These are phyloP conservation scores for Astur gentilis DNA, from an alignment of 2,113 vertebrate species.

Conservation along the genomic window DNA sequence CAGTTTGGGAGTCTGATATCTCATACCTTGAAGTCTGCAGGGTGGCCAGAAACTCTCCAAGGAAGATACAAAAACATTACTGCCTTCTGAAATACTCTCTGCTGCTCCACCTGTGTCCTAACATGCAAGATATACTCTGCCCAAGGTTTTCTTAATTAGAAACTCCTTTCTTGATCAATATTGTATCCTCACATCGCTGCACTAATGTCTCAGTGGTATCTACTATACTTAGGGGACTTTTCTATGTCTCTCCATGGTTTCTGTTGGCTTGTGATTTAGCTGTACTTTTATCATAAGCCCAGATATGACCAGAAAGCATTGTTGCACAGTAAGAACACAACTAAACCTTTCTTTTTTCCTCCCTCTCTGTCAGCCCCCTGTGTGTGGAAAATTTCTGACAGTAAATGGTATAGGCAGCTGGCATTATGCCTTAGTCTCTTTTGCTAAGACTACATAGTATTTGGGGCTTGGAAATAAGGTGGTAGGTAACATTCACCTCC, in stretches of 20 bases:
- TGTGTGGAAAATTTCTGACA: not conserved
- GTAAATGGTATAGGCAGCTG: not conserved
- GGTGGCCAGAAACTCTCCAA: not conserved
- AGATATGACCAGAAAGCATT: not conserved
- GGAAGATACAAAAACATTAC: not conserved
- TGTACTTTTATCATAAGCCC: not conserved
- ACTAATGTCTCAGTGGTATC: not conserved
- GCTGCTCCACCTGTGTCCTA: not conserved
- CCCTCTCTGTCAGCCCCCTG: not conserved
- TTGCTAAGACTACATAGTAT: rapidly evolving
- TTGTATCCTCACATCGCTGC: not conserved
- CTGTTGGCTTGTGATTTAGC: not conserved
- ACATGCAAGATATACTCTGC: not conserved
- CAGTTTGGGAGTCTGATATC: not conserved
- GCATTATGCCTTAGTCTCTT: not conserved
- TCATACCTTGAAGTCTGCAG: not conserved
- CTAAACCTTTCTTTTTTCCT: not conserved
- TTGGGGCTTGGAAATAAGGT: not conserved
- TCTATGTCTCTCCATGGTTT: not conserved
- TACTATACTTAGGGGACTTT: not conserved
- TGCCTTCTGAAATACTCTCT: not conserved
- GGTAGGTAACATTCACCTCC: not conserved
- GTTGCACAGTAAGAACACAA: not conserved
- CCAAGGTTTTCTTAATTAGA: not conserved
- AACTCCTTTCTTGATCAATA: not conserved